phyloP scores from a whole-genome alignment of 2,113 vertebrate genomes.

The Sander vitreus region DNA sequence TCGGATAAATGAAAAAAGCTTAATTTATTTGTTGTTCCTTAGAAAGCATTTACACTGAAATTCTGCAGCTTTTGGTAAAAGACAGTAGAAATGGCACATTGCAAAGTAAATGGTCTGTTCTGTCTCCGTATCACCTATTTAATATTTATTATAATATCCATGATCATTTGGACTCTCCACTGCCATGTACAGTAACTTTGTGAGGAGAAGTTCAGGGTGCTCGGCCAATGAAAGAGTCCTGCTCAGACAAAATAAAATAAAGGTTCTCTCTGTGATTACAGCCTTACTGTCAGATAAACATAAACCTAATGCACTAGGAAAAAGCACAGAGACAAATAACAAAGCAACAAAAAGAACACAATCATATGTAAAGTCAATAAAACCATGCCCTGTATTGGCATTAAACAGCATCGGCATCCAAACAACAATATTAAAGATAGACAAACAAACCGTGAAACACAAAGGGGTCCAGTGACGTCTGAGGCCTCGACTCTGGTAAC shows the following conservation, averaged over 20 bases:
- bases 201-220: slow-evolving; percentile 1
- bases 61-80: slow-evolving; percentile 53
- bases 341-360: slow-evolving; percentile 42
- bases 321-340: slow-evolving; percentile 32
- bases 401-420: slow-evolving; percentile 43
- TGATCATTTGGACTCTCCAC: neutral
- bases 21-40: slow-evolving; percentile 18
- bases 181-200: neutral
- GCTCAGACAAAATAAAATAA: slow-evolving; percentile 11
- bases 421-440: slow-evolving; percentile 29
- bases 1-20: slow-evolving; percentile 35
- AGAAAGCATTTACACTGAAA: slow-evolving; percentile 63
- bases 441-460: slow-evolving; percentile 46
- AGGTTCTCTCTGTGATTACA: slow-evolving; percentile 17
- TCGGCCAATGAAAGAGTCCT: neutral
- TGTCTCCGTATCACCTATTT: slow-evolving; percentile 18
- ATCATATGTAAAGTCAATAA: slow-evolving; percentile 19
- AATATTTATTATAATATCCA: neutral
- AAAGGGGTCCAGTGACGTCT: slow-evolving; percentile 31
- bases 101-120: slow-evolving; percentile 38
- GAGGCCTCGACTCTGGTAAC: slow-evolving; percentile 15
- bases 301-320: slow-evolving; percentile 15
- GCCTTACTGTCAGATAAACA: slow-evolving; percentile 38
- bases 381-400: slow-evolving; percentile 22
- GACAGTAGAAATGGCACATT: slow-evolving; percentile 41